Evolutionary conservation across 2,797 vertebrate species (phyloP).

Genomic region (Oreochromis grahami): DNA sequence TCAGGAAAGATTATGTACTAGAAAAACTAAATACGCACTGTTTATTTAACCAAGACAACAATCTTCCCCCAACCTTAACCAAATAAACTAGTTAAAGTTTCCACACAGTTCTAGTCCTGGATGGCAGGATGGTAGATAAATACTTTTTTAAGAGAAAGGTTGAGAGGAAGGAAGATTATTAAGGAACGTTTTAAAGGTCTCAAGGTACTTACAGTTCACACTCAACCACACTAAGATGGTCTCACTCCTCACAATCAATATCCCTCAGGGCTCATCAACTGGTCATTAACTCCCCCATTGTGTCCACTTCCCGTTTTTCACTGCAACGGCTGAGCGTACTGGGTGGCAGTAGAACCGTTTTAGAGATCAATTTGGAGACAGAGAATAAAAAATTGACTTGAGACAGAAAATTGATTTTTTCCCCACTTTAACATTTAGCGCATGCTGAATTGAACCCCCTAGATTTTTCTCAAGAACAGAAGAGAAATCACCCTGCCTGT

Average conservation of each 20-base stretch:
- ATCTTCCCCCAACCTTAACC: background rate
- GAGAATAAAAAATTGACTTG: slow-evolving; percentile 11
- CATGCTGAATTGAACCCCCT: background rate
- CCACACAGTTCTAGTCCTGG: background rate
- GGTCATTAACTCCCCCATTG: slow-evolving; percentile 1
- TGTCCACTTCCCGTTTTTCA: background rate
- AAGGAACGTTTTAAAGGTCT: background rate
- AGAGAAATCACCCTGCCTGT: background rate
- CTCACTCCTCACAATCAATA: slow-evolving; percentile 1
- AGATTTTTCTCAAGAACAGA: background rate
- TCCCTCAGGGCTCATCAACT: background rate
- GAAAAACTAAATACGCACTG: background rate
- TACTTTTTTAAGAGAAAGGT: background rate
- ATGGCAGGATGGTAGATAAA: background rate
- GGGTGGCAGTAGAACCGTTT: background rate
- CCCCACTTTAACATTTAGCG: background rate
- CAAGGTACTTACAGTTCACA: background rate
- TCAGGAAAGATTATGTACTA: background rate
- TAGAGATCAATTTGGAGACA: slow-evolving; percentile 7
- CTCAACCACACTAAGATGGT: background rate
- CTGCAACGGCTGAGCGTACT: background rate
- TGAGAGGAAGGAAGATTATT: background rate
- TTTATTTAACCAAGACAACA: background rate
- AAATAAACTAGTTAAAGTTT: background rate
- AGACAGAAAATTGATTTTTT: slow-evolving; percentile 31